Conservation (phyloP, 2,113 vertebrate species). For the Pygathrix nemaeus region DNA sequence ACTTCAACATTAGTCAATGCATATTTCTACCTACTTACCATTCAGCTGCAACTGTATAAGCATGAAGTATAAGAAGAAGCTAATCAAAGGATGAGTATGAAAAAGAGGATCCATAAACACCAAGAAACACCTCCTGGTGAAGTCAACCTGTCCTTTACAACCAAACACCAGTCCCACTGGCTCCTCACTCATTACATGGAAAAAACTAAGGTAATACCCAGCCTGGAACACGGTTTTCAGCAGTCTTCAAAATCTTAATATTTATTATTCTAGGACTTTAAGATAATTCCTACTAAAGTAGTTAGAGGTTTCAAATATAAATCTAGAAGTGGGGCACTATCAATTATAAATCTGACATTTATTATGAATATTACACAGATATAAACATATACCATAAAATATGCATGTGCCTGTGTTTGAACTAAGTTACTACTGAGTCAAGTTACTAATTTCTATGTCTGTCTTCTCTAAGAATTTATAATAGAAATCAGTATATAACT, state of each 20-base stretch:
- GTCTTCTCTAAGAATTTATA: background rate
- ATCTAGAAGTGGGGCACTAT: background rate
- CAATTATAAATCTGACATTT: background rate
- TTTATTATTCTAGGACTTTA: background rate
- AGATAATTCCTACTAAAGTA: background rate
- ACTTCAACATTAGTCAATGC: background rate
- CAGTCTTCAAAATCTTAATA: background rate
- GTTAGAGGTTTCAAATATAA: background rate
- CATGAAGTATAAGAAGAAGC: background rate
- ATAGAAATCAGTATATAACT: background rate
- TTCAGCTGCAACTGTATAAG: background rate
- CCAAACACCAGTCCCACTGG: background rate
- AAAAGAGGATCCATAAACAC: background rate
- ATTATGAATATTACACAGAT: background rate
- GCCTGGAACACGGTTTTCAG: background rate
- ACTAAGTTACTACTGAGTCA: background rate
- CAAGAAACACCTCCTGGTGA: conserved; percentile 10
- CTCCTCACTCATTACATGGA: background rate
- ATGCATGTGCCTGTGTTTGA: background rate
- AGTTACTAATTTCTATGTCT: background rate
- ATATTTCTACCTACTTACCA: background rate
- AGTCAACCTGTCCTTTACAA: conserved; percentile 17
- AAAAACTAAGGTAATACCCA: background rate
- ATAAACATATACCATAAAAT: background rate
- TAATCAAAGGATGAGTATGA: background rate